Evolutionary conservation across 2,113 vertebrate genomes (phyloP).

Genomic region (Ariopsis seemanni): DNA sequence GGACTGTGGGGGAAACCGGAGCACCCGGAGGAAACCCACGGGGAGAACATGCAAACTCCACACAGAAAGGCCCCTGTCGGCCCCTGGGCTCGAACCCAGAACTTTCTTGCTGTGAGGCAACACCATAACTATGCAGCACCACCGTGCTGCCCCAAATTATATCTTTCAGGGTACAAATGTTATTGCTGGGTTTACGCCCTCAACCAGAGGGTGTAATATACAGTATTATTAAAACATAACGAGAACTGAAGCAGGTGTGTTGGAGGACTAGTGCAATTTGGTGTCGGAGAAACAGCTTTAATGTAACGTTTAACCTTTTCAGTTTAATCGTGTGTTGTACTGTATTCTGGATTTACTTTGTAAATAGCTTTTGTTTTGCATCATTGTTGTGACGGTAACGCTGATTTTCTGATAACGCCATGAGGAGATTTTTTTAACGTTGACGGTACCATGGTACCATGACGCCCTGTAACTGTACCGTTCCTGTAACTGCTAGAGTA

Average conservation of each 20-base stretch:
- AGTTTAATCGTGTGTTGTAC: neutral
- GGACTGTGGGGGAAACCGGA: too few relatives aligned
- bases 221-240: neutral
- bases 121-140: too few relatives aligned
- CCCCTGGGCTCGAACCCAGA: too few relatives aligned
- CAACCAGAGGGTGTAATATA: neutral
- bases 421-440: neutral
- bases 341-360: neutral
- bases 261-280: neutral
- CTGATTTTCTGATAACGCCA: neutral
- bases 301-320: neutral
- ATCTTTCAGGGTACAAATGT: neutral
- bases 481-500: neutral
- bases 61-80: too few relatives aligned
- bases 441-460: neutral
- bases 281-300: neutral
- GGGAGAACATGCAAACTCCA: too few relatives aligned
- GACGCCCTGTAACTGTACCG: neutral
- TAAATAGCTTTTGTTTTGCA: too few relatives aligned
- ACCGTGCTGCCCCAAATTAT: too few relatives aligned
- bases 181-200: too few relatives aligned
- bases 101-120: too few relatives aligned
- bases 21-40: too few relatives aligned
- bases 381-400: too few relatives aligned
- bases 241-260: neutral